Conservation (phyloP, 2,888 invertebrate genomes). For the Maniola hyperantus region DNA sequence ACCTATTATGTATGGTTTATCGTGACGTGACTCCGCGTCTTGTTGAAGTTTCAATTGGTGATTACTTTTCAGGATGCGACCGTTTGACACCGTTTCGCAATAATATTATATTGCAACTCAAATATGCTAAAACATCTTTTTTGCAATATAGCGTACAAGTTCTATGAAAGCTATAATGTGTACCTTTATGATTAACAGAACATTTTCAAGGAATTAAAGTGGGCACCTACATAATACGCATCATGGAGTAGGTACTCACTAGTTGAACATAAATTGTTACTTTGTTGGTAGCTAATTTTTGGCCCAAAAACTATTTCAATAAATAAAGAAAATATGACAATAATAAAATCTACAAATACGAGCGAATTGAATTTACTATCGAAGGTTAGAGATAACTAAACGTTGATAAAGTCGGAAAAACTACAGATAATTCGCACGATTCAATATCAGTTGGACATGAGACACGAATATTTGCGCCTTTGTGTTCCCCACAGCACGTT, state of each 20-base stretch:
- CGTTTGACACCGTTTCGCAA: slow-evolving; percentile 44
- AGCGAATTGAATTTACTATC: slow-evolving; percentile 5
- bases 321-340: neutral
- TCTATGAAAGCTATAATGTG: neutral
- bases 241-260: too few species aligned
- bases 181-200: neutral
- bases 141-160: neutral
- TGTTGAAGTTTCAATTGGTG: slow-evolving; percentile 37
- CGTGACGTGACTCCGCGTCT: neutral
- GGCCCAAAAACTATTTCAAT: neutral
- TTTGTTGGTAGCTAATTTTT: too few species aligned
- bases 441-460: slow-evolving; percentile 9
- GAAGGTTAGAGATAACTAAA: slow-evolving; percentile 18
- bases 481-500: slow-evolving; percentile 31
- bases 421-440: slow-evolving; percentile 21
- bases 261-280: too few species aligned
- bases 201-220: neutral
- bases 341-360: neutral
- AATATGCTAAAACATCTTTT: neutral
- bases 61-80: slow-evolving; percentile 49
- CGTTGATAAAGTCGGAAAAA: slow-evolving; percentile 24
- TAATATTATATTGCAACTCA: slow-evolving; percentile 19
- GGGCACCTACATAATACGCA: too few species aligned
- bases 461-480: slow-evolving; percentile 29
- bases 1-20: neutral